These are phyloP conservation scores for Charina bottae DNA, from an alignment of 2,113 vertebrate genomes.

Conservation along the genomic window DNA sequence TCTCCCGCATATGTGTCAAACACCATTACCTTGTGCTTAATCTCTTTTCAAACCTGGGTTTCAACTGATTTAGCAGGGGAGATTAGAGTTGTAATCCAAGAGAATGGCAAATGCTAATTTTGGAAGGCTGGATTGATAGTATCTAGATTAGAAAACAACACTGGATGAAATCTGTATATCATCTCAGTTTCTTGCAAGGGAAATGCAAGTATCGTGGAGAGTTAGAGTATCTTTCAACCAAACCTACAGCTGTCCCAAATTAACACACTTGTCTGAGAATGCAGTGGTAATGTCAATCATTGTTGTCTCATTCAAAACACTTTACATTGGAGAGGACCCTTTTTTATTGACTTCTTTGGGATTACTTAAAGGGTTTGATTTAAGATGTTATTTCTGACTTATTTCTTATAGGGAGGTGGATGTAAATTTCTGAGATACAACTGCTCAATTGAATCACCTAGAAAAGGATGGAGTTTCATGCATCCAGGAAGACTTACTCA, in stretches of 20 bases:
- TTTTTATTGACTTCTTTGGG: not conserved
- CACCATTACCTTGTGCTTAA: not conserved
- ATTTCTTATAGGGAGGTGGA: slow-evolving; percentile 86
- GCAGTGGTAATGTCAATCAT: not conserved
- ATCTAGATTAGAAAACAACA: not conserved
- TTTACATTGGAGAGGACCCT: not conserved
- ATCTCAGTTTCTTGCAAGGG: not conserved
- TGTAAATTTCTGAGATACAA: slow-evolving; percentile 97
- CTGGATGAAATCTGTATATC: not conserved
- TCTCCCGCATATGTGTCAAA: not conserved
- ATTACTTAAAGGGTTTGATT: not conserved
- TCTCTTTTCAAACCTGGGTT: not conserved
- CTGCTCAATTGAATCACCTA: slow-evolving; percentile 91
- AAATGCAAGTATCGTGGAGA: not conserved
- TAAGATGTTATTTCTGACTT: slow-evolving; percentile 43
- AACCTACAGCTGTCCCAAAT: not conserved
- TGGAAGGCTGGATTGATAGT: too few relatives aligned
- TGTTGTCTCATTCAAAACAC: not conserved
- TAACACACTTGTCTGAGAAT: not conserved
- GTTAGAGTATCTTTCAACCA: not conserved
- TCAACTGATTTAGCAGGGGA: not conserved
- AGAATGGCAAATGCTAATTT: not conserved
- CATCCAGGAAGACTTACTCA: slow-evolving; percentile 97
- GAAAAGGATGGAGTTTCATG: slow-evolving; percentile 99
- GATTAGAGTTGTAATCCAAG: not conserved